Conservation (phyloP, 2,888 invertebrate genomes). For the Pollenia griseotomentosa region DNA sequence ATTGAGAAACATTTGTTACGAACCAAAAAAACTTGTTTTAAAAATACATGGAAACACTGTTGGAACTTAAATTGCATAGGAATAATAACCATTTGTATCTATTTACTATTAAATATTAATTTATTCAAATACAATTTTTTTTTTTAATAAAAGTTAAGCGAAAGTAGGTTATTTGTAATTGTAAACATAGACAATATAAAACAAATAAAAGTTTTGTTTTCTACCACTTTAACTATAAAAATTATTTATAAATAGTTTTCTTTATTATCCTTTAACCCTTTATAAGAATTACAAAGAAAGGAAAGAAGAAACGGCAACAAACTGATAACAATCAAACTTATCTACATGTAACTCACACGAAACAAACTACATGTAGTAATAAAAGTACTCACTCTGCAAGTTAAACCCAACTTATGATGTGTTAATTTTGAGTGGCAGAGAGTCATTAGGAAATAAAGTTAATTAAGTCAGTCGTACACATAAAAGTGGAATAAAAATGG, state of each 20-base stretch:
- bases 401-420: not conserved
- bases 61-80: no score
- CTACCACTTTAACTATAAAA: not conserved
- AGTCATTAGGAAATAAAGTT: not conserved
- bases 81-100: no score
- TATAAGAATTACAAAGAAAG: not conserved
- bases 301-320: not conserved
- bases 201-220: not conserved
- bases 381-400: no score
- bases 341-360: no score
- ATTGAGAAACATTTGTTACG: no score
- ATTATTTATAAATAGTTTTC: not conserved
- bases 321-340: not conserved
- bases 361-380: no score
- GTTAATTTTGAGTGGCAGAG: not conserved
- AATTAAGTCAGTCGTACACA: not conserved
- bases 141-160: no score
- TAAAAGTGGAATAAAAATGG: no score
- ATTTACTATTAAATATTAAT: no score
- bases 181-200: not conserved
- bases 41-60: no score
- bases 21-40: no score
- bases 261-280: conserved; percentile 4
- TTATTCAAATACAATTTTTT: no score
- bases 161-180: not conserved